Conservation (phyloP, 2,113 vertebrate species). For the Brevimyrus niger region DNA sequence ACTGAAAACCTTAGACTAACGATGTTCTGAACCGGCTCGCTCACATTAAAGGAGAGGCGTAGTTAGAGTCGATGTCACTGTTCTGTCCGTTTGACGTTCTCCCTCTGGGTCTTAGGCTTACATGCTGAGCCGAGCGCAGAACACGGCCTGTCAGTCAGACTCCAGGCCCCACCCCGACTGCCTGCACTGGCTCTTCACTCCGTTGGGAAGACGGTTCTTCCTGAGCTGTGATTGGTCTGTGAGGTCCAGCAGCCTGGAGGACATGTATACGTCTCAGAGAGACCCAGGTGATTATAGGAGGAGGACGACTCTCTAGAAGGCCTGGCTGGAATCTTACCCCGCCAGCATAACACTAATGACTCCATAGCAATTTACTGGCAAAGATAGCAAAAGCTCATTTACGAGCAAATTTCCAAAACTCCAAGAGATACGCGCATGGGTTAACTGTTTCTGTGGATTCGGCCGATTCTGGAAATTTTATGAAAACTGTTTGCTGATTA, state of each 20-base stretch:
- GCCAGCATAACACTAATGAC: neutral
- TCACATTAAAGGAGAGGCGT: neutral
- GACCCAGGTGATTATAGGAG: constrained; percentile 59
- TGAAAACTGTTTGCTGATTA: neutral
- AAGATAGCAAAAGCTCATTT: neutral
- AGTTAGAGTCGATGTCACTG: neutral
- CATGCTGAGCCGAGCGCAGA: constrained; percentile 77
- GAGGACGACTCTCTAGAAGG: neutral
- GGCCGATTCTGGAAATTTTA: neutral
- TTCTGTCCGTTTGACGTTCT: neutral
- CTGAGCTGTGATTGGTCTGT: constrained; percentile 88
- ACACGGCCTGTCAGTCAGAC: constrained; percentile 63
- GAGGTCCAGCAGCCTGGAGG: constrained; percentile 70
- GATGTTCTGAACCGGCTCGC: neutral
- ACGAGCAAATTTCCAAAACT: neutral
- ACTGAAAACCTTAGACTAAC: neutral
- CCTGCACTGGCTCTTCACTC: constrained; percentile 87
- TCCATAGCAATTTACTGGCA: neutral
- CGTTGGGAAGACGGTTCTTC: constrained; percentile 87
- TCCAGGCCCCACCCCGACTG: constrained; percentile 71
- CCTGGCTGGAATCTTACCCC: neutral
- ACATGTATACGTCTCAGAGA: constrained; percentile 79
- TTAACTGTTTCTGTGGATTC: neutral
- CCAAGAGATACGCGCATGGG: neutral
- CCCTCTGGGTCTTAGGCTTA: constrained; percentile 65